Base-by-base conservation (phyloP, 1,140 invertebrate genomes). In the Eufriesea mexicana region DNA sequence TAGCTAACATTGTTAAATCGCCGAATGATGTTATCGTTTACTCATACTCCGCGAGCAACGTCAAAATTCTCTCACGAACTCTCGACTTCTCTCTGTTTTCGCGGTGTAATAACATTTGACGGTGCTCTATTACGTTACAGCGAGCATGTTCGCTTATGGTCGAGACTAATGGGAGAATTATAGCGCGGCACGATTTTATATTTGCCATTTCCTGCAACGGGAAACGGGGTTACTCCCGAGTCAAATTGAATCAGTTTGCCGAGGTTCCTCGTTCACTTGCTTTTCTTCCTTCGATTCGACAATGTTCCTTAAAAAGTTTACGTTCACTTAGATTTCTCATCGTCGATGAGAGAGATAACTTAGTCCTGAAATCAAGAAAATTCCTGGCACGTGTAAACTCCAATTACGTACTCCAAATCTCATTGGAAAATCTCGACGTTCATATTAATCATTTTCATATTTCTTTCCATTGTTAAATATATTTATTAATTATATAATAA, bases 111-210 rank as follows among this genome's bases (percentile, higher is more conserved):
- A 57, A 68, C 25, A 54, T 57, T 23, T 25, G n/a, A 47, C 2
- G 35, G 18, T 57, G 54, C 59, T 68, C 62, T 28, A 55, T 68
- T 12, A 35, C 51, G 64, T 47, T 68, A 55, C 10, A 47, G 14
- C 10, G 49, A 57, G 64, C 23, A 23, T 78, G 64, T 68, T 68
- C 68, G 64, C 64, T 49, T 42, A 51, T 55, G 23, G 54, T 49
- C 25, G 66, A 14, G 25, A 28, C 35, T 79, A 79, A 79, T 70
- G 55, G 51, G 35, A 55, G 66, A 47, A 47, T 66, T 66, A 28
- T 77, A 55, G 64, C 66, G 25, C 20, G 66, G 42, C 45, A 45
- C 18, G 61, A 77, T 79, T 79, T 68, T 70, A 59, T 68, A 79
- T 79, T 79, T 70, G 66, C 76, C 25, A 42, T 70, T 70, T 35